Conservation (phyloP, 2,113 vertebrate genomes). For the Misgurnus mizolepis region DNA sequence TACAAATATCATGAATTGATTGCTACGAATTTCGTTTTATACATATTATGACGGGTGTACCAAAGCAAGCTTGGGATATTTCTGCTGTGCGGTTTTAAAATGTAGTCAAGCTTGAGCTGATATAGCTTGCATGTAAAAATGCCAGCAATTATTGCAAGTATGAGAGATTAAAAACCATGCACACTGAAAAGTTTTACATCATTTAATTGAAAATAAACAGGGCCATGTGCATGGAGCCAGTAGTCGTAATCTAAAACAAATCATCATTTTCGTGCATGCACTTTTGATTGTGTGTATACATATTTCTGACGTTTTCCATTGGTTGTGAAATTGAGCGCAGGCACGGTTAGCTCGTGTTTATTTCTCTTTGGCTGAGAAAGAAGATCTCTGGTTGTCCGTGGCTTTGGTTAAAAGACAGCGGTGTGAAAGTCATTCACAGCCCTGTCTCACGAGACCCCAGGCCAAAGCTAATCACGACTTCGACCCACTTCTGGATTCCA, state of each 20-base stretch:
- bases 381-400: conserved; percentile 34
- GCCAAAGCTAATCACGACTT: conserved; percentile 56
- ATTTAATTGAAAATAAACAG: conserved; percentile 23
- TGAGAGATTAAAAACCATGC: background rate
- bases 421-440: conserved; percentile 52
- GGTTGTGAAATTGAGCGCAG: background rate
- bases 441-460: conserved; percentile 44
- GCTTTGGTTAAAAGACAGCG: conserved; percentile 50
- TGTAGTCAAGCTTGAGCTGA: too few relatives aligned
- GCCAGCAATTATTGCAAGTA: background rate
- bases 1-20: background rate
- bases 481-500: conserved; percentile 52
- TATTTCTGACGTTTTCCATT: conserved; percentile 22
- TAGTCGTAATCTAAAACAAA: conserved; percentile 31
- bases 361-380: conserved; percentile 13
- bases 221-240: conserved; percentile 8
- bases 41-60: too few relatives aligned
- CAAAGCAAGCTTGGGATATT: too few relatives aligned
- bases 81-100: too few relatives aligned
- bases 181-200: conserved; percentile 15
- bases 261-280: conserved; percentile 21
- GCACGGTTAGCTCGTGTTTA: background rate
- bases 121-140: background rate
- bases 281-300: background rate
- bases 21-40: background rate